Evolutionary conservation across 1,140 invertebrate genomes (phyloP), one percentile per base, ranked within the genome.

Genomic region (Zaprionus lachaisei): DNA sequence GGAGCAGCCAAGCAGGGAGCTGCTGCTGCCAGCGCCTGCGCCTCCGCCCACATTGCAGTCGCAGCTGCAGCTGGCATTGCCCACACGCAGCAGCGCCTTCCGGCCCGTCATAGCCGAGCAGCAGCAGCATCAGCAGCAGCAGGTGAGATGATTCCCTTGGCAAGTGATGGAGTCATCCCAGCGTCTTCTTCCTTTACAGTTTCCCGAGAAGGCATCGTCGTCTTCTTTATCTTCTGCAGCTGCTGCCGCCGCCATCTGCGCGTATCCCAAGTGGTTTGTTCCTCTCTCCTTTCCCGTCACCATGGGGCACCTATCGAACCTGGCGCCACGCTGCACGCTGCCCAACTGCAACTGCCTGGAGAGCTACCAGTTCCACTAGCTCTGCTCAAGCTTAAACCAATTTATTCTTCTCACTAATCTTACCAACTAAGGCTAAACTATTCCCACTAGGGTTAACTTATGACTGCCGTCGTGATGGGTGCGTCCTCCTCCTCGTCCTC

Each of bases 191-290:
- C 9, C 12, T 26, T 79, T 63, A 20, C 70, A 90, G 76, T 89
- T 77, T 22, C 49, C 78, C 5, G 66, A 24, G 51, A 90, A 89
- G 58, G 56, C 84, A 9, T 49, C 47, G 4, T 51, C 47, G 11
- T 51, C 15, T 0, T n/a, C 47, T 1, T 51, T 24, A 4, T 58
- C 83, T 17, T 65, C 84, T 5, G 74, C 81, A 15, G 65, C 84
- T 7, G 72, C 83, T 2, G 77, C 83, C 2, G 78, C 86, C 1
- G 74, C 82, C 26, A 80, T 84, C 63, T 83, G 85, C 64, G 83
- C 91, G 12, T 93, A 93, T 68, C 92, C 92, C 41, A 93, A 93
- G 56, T 93, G 92, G 92, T 85, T 93, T 24, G 87, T 93, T 54
- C 92, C 92, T 14, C 81, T 93, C 28, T 86, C 91, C 0, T 93